phyloP scores from a whole-genome alignment of 2,797 vertebrate genomes.

The Pseudomugil tenellus region DNA sequence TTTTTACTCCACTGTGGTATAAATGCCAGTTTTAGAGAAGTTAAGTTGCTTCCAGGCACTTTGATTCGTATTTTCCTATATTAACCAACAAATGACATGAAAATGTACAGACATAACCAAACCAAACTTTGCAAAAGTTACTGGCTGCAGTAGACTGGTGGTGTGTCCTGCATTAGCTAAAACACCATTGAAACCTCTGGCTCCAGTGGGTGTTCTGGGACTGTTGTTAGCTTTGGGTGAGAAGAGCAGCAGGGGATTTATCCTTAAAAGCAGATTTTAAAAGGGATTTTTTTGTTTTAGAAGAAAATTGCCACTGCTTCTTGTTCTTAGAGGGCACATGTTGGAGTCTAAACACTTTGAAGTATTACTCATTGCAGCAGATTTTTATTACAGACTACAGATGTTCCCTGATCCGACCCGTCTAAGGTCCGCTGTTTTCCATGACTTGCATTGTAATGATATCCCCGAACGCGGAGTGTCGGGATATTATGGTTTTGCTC shows the following conservation, averaged over 20 bases:
- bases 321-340: constrained; percentile 43
- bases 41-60: constrained; percentile 18
- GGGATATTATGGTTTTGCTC: too few species aligned
- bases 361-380: constrained; percentile 1
- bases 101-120: neutral
- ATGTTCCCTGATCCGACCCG: constrained; percentile 1
- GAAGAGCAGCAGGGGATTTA: constrained; percentile 66
- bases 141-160: constrained; percentile 1
- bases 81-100: constrained; percentile 15
- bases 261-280: constrained; percentile 66
- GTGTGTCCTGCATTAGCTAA: constrained; percentile 24
- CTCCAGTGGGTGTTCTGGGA: constrained; percentile 49
- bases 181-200: constrained; percentile 44
- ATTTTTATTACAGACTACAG: constrained; percentile 20
- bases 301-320: constrained; percentile 38
- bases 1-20: constrained; percentile 43
- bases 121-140: constrained; percentile 18
- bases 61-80: neutral
- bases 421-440: constrained; percentile 5
- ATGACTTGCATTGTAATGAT: constrained; percentile 33
- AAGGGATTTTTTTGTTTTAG: constrained; percentile 66
- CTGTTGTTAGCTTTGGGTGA: constrained; percentile 74
- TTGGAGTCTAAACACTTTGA: constrained; percentile 55
- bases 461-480: too few species aligned
- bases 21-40: constrained; percentile 13